Base-by-base conservation (phyloP, 2,888 invertebrate species). In the Chironomus tentans region DNA sequence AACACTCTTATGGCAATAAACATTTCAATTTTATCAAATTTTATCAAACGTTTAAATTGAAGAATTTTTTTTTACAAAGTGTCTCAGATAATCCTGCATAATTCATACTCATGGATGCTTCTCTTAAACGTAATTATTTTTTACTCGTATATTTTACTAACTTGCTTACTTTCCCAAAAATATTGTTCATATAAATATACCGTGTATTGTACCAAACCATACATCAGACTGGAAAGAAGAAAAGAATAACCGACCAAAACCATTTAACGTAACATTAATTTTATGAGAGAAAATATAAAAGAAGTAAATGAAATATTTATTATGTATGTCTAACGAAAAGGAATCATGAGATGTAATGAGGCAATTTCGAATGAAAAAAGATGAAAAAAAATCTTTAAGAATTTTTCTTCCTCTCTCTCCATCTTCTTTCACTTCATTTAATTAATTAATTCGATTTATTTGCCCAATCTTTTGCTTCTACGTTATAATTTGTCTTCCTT, bases 361-460 rank as follows among this genome's bases (percentile, higher is more conserved):
- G 65, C 65, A 65, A 65, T 65, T 13, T 24, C 65, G 13, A 24
- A 21, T 10, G 38, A 38, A 38, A 38, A 38, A 38, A 38, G 38
- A 38, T 7, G 38, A 38, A 38, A 38, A 38, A 65, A 13, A 65
- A 65, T 24, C 12, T 21, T 22, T 21, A 65, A 24, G 65, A 62
- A 18, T 22, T 21, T 65, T 65, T 24, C 65, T 24, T 24, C 13
- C 65, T 12, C 7, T 65, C 24, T 13, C 21, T 24, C 24, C 12
- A 10, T 24, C 13, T 24, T 65, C 65, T 22, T 65, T 24, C 21
- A 18, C 24, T 65, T 65, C 65, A 65, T 74, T 38, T 74, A 74
- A 74, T 74, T 74, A 74, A 74, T 74, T 74, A 74, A 74, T 74
- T 74, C 74, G 74, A 74, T 74, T 74, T 68, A 74, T 74, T 74